Evolutionary conservation across 2,888 invertebrate genomes (phyloP).

Genomic region (Philereme vetulata): DNA sequence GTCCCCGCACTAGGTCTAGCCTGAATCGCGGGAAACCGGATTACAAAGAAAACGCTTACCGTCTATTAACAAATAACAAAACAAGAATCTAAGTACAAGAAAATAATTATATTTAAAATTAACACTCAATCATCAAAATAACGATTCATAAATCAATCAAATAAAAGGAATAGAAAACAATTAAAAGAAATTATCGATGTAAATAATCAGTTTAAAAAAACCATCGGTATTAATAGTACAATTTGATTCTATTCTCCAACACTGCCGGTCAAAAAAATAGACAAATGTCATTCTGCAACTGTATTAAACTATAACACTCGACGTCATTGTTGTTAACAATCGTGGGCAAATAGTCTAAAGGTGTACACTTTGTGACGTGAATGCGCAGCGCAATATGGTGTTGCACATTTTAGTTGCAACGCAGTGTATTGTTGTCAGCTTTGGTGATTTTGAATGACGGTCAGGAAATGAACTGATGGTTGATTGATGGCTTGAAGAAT

Average conservation of each 20-base stretch:
- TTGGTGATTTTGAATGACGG: constrained; percentile 4
- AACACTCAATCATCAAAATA: no score
- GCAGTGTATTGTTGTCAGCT: constrained; percentile 15
- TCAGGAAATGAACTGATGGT: constrained; percentile 24
- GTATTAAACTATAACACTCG: constrained; percentile 2
- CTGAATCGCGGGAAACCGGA: no score
- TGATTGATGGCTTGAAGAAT: constrained; percentile 11
- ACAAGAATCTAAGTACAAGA: no score
- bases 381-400: constrained; percentile 28
- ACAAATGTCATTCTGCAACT: constrained; percentile 28
- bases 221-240: no score
- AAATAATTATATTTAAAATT: no score
- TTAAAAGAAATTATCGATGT: no score
- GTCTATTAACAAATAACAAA: no score
- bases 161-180: no score
- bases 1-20: no score
- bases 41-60: no score
- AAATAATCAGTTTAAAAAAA: no score
- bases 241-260: background rate
- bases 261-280: constrained; percentile 12
- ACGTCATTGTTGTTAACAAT: constrained; percentile 2
- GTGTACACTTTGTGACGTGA: constrained; percentile 31
- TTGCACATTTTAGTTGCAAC: constrained; percentile 36
- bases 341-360: constrained; percentile 32
- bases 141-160: no score